These are phyloP conservation scores for Sphaerophoria taeniata DNA, from an alignment of 2,888 invertebrate species.

Conservation along the genomic window DNA sequence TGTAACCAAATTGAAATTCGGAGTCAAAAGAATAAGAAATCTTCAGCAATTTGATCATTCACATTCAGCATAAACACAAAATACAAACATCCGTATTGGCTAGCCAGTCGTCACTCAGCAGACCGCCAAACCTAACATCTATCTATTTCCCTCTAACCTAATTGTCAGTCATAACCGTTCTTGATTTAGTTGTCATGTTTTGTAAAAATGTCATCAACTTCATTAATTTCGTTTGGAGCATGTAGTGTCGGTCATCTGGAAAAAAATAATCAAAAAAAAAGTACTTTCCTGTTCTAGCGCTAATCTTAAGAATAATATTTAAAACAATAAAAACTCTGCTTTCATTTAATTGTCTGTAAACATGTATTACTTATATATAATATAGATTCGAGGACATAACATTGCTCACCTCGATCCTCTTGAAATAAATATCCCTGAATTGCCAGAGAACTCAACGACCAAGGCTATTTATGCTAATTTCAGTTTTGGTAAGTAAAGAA, in stretches of 20 bases:
- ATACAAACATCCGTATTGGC: conserved; percentile 39
- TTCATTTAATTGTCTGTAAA: conserved; percentile 76
- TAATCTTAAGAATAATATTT: conserved; percentile 55
- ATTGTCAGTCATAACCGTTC: background rate
- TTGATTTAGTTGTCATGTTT: too few species aligned
- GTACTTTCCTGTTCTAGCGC: conserved; percentile 44
- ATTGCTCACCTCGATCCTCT: conserved; percentile 99
- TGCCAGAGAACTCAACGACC: conserved; percentile 93
- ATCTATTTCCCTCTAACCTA: background rate
- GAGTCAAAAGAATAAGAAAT: conserved; percentile 46
- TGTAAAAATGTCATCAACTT: too few species aligned
- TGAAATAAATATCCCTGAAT: conserved; percentile 95
- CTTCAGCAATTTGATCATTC: conserved; percentile 46
- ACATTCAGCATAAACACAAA: conserved; percentile 33
- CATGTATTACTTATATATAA: conserved; percentile 64
- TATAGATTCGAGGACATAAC: conserved; percentile 98
- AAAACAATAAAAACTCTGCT: conserved; percentile 59
- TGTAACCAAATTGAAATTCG: conserved; percentile 62
- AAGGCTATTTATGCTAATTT: conserved; percentile 98
- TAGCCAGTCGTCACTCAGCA: conserved; percentile 27
- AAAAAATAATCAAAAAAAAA: conserved; percentile 44
- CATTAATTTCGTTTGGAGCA: background rate
- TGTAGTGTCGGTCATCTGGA: conserved; percentile 1
- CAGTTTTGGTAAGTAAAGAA: conserved; percentile 93
- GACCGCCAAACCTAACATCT: background rate